Conservation (phyloP, 2,113 vertebrate genomes). For the Anseranas semipalmata region DNA sequence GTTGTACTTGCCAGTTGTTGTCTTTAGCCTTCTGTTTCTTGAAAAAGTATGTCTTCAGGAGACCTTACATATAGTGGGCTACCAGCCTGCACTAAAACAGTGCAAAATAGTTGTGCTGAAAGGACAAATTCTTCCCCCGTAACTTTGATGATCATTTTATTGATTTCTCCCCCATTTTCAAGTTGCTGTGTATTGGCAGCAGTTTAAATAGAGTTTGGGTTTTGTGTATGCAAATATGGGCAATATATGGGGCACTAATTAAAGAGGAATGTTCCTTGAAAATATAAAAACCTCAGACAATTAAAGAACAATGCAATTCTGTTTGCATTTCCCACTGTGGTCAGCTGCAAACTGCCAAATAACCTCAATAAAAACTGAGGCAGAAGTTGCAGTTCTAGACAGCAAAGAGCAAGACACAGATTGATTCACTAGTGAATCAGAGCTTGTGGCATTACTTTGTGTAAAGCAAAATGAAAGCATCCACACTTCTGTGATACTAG, state of each 20-base stretch:
- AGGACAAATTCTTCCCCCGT: background rate
- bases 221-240: rapidly evolving
- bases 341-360: background rate
- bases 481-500: background rate
- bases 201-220: background rate
- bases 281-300: background rate
- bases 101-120: background rate
- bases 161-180: background rate
- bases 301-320: background rate
- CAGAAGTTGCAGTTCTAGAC: background rate
- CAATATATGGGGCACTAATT: background rate
- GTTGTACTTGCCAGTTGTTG: background rate
- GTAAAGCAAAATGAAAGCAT: background rate
- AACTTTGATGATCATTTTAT: background rate
- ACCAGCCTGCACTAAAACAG: background rate
- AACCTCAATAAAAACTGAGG: background rate
- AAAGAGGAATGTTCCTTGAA: background rate
- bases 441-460: background rate
- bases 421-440: background rate
- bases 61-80: background rate
- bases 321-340: background rate
- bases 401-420: background rate
- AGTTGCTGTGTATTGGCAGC: rapidly evolving
- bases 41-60: background rate
- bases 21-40: background rate